Base-by-base conservation (phyloP, 2,797 vertebrate genomes). In the Potorous gilbertii region DNA sequence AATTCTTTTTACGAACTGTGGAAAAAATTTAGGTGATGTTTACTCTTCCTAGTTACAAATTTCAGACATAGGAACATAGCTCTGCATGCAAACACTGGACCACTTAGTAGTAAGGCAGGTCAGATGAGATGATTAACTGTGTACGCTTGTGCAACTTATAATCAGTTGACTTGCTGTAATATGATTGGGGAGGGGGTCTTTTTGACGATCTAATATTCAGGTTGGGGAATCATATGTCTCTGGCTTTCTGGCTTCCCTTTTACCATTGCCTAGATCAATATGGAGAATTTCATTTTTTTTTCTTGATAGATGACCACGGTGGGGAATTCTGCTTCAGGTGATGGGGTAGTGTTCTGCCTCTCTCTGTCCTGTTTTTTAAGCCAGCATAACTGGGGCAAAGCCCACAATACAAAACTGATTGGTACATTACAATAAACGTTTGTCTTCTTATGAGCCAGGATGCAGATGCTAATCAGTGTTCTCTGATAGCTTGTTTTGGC, bases 401-500 rank as follows among this genome's bases (percentile, higher is more conserved):
- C 55, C 54, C 95, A 96, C 94, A 91, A 95, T 98, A 93, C 0
- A 94, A 0, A 97, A 91, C 97, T 59, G 96, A 34, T 97, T 93
- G 16, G 46, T 97, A 97, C 96, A 93, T 97, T 93, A 55, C 0
- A 10, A 11, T 93, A 94, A 96, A 94, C 90, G 52, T 97, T 94
- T 93, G 91, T 96, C 93, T 87, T 96, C 93, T 95, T 96, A 87
- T 96, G 96, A 98, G 97, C 94, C 74, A 94, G 81, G 96, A 97
- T 97, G 57, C 92, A 93, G 46, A 96, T 92, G 97, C 90, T 52
- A 92, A 66, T 96, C 95, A 74, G 93, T 16, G 0, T 62, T 97
- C 94, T 18, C 92, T 97, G 74, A 27, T 34, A 90, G 97, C 97
- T 98, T 98, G 91, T 98, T 98, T 98, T 98, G 98, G 97, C 98